Conservation (phyloP, 2,888 invertebrate genomes). For the Hecatera dysodea region DNA sequence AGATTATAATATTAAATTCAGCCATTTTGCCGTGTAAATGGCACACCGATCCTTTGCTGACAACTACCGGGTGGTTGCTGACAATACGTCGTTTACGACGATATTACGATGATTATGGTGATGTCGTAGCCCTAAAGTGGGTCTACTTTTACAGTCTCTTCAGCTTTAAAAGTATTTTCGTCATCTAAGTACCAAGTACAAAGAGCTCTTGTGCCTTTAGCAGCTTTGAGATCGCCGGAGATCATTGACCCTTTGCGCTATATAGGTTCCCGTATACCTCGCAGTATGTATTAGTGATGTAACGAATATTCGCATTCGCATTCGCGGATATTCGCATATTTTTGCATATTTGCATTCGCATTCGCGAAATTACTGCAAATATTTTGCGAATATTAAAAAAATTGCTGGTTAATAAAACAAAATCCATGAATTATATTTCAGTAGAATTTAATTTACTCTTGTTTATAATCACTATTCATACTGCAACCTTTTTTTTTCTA, state of each 20-base stretch:
- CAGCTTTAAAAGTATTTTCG: conserved; percentile 22
- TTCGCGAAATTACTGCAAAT: too few relatives aligned
- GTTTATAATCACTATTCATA: too few relatives aligned
- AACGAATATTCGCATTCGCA: too few relatives aligned
- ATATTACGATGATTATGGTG: conserved; percentile 50
- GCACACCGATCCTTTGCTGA: conserved; percentile 20
- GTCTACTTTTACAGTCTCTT: conserved; percentile 10
- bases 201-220: conserved; percentile 27
- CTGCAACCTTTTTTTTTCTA: too few relatives aligned
- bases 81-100: conserved; percentile 39
- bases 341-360: too few relatives aligned
- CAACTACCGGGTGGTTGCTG: too few relatives aligned
- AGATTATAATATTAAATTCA: conserved; percentile 10
- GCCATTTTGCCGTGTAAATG: conserved; percentile 15
- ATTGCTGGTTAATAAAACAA: too few relatives aligned
- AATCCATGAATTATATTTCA: too few relatives aligned
- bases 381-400: too few relatives aligned
- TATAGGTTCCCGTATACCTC: conserved; percentile 24
- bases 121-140: conserved; percentile 27
- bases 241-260: conserved; percentile 25
- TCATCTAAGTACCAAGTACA: conserved; percentile 20
- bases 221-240: conserved; percentile 18
- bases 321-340: too few relatives aligned
- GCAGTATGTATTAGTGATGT: conserved; percentile 17
- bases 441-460: too few relatives aligned